Evolutionary conservation across 2,113 vertebrate genomes (phyloP), one percentile per base, ranked within the genome.

Genomic region (Struthio camelus): DNA sequence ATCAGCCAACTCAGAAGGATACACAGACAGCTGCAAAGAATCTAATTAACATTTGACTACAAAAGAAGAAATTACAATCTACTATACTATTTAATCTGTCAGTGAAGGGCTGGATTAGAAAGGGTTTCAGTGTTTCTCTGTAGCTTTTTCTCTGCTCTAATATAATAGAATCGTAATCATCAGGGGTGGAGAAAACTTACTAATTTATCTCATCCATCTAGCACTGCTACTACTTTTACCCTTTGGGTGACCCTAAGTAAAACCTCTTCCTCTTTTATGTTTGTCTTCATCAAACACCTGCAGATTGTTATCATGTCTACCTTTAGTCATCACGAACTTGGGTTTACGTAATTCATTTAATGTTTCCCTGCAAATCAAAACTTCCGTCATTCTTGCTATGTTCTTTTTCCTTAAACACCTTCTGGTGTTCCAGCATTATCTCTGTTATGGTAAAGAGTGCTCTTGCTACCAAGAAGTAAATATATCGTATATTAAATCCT

Each of bases 41-140:
- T 91, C 90, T 95, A 91, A 96, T 96, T 97, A 95, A 93, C 83
- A 87, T 96, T 93, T 96, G 86, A 89, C 90, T 92, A 87, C 77
- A 90, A 95, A 97, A 90, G 72, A 92, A 96, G 86, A 93, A 92
- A 89, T 92, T 92, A 82, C 80, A 85, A 87, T 90, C 86, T 89
- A 72, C 90, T 69, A 16, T 80, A 80, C 58, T 92, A 50, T 93
- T 94, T 96, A 92, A 90, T 89, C 73, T 93, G 58, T 77, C 86
- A 89, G 72, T 1, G 0, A 78, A 72, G 72, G 67, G 87, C 94
- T 95, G 78, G 86, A 79, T 95, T 93, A 95, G 92, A 95, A 91
- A 93, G 80, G 34, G 15, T 8, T 79, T 94, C 58, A 32, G n/a
- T 44, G 69, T 91, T 89, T 90, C 80, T 73, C 73, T 94, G 42